These are phyloP conservation scores for Trichopria drosophilae DNA, from an alignment of 2,888 invertebrate genomes.

Conservation along the genomic window DNA sequence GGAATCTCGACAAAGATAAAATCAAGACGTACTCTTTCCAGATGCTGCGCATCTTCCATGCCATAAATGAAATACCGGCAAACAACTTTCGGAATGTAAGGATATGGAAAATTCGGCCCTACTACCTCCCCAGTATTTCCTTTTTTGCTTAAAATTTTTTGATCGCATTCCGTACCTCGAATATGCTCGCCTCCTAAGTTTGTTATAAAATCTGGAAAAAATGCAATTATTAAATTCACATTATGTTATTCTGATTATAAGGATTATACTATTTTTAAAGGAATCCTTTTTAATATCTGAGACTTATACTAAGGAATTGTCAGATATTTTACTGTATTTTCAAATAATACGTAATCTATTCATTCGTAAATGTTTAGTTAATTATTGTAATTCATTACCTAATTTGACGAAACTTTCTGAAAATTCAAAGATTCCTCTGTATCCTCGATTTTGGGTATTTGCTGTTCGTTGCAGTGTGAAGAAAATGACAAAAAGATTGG, in stretches of 20 bases:
- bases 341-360: background rate
- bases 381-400: conserved; percentile 70
- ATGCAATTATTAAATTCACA: background rate
- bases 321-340: background rate
- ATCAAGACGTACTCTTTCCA: conserved; percentile 89
- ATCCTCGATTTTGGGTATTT: conserved; percentile 96
- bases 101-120: conserved; percentile 95
- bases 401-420: conserved; percentile 97
- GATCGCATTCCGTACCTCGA: conserved; percentile 97
- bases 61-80: conserved; percentile 98
- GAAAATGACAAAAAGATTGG: conserved; percentile 88
- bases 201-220: conserved; percentile 79
- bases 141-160: conserved; percentile 92
- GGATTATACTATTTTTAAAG: background rate
- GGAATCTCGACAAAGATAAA: conserved; percentile 91
- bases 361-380: no score
- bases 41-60: conserved; percentile 94
- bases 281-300: background rate
- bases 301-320: background rate
- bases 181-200: conserved; percentile 94
- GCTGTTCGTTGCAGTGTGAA: conserved; percentile 87
- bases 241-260: conserved; percentile 3
- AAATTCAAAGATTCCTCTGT: conserved; percentile 98
- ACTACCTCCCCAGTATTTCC: conserved; percentile 90
- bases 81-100: conserved; percentile 92